Evolutionary conservation across 2,113 vertebrate species (phyloP).

Genomic region (Antechinus stuartii): DNA sequence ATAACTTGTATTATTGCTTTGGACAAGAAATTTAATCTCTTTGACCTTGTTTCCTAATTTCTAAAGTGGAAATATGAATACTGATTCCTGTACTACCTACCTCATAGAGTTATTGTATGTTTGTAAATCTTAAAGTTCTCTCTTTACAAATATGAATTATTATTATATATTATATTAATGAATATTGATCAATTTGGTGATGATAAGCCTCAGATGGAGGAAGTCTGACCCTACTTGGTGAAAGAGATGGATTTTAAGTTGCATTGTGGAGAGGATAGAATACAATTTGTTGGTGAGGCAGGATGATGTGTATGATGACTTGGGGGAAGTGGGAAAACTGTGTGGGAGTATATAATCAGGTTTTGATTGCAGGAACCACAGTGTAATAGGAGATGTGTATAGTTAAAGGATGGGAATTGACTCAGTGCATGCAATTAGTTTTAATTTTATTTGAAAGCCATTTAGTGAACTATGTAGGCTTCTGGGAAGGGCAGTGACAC

Average conservation of each 20-base stretch:
- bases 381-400: neutral
- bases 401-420: neutral
- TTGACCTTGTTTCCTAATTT: neutral
- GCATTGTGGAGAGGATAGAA: neutral
- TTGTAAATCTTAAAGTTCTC: neutral
- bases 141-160: neutral
- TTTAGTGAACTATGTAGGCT: neutral
- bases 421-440: neutral
- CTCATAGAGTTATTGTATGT: neutral
- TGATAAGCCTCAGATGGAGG: neutral
- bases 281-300: neutral
- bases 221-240: neutral
- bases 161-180: neutral
- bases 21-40: neutral
- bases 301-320: neutral
- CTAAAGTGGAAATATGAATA: neutral
- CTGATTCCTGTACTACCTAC: neutral
- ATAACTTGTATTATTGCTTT: neutral
- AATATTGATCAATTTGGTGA: neutral
- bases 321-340: neutral
- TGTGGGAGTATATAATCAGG: neutral
- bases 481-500: neutral
- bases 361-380: neutral
- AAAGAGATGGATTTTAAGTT: neutral
- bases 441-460: neutral